Evolutionary conservation across 2,888 invertebrate species (phyloP).

Genomic region (Hesperia comma): DNA sequence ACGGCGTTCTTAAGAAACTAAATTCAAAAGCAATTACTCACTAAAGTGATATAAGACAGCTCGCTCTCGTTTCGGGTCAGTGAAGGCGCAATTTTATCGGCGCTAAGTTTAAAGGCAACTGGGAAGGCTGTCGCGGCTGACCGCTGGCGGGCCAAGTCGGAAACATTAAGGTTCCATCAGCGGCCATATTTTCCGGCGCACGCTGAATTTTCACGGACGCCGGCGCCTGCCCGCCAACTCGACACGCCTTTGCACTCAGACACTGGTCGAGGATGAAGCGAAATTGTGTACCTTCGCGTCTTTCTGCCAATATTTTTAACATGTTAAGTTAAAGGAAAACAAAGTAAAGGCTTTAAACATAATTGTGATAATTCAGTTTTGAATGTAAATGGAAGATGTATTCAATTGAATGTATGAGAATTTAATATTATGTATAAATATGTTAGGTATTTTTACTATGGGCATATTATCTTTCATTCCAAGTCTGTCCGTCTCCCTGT

Average conservation of each 20-base stretch:
- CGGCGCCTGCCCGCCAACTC: conserved; percentile 63
- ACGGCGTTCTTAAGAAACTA: neutral
- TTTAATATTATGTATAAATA: no score
- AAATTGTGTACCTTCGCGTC: conserved; percentile 69
- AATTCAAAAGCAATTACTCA: conserved; percentile 20
- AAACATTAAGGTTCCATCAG: conserved; percentile 82
- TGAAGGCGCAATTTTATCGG: conserved; percentile 33
- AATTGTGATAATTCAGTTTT: no score
- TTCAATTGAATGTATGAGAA: no score
- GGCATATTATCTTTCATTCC: no score
- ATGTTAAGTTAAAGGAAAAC: conserved; percentile 23
- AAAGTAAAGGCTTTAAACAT: no score
- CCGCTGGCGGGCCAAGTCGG: conserved; percentile 76
- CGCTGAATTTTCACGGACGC: conserved; percentile 74
- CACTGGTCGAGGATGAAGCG: conserved; percentile 64
- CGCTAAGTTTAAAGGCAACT: conserved; percentile 57
- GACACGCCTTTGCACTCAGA: conserved; percentile 83
- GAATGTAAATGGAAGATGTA: no score
- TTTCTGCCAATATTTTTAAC: conserved; percentile 67
- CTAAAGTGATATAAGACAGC: conserved; percentile 19
- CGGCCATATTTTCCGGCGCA: conserved; percentile 77
- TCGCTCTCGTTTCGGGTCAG: conserved; percentile 25
- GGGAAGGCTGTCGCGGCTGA: conserved; percentile 65
- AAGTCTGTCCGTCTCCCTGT: no score
- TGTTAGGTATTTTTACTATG: no score